Evolutionary conservation across 2,888 invertebrate genomes (phyloP).

Genomic region (Chaetogeoica ovagalla): DNA sequence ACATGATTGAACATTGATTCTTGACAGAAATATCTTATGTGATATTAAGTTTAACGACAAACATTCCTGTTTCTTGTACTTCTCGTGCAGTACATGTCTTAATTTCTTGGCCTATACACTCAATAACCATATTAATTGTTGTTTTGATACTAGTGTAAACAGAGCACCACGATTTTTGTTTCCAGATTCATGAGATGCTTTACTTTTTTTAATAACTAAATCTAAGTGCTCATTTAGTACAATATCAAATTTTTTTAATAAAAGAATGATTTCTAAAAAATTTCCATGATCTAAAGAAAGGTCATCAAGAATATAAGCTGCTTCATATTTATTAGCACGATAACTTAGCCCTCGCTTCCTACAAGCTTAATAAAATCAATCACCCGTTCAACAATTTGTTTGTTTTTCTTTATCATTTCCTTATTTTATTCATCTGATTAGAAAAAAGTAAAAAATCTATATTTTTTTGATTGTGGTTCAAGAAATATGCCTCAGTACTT

Average conservation of each 20-base stretch:
- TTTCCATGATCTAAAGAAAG: slow-evolving; percentile 22
- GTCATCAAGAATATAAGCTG: slow-evolving; percentile 24
- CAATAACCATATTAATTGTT: slow-evolving; percentile 8
- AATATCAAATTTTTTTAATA: slow-evolving; percentile 26
- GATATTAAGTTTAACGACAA: slow-evolving; percentile 19
- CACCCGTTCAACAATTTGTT: slow-evolving; percentile 5
- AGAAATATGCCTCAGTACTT: slow-evolving; percentile 12
- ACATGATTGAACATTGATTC: slow-evolving; percentile 43
- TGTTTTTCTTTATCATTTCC: not conserved
- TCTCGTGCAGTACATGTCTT: not conserved
- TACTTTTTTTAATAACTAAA: slow-evolving; percentile 4
- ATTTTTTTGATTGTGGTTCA: not conserved
- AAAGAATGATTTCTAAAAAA: slow-evolving; percentile 34
- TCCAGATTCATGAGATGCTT: slow-evolving; percentile 7
- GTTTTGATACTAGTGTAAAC: not conserved
- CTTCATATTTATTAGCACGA: slow-evolving; percentile 12
- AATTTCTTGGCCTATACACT: not conserved
- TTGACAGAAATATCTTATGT: slow-evolving; percentile 28
- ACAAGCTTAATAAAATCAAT: slow-evolving; percentile 30
- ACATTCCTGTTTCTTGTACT: slow-evolving; percentile 22
- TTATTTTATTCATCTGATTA: not conserved
- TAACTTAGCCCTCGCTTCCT: slow-evolving; percentile 25
- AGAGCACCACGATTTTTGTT: slow-evolving; percentile 3
- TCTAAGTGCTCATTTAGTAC: slow-evolving; percentile 22
- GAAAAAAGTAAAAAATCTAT: not conserved